Percentiles rank a stretch among this genome's conserved stretches.
Evolutionary conservation across 1,140 invertebrate species (phyloP).

Genomic region (Psix sp.): DNA sequence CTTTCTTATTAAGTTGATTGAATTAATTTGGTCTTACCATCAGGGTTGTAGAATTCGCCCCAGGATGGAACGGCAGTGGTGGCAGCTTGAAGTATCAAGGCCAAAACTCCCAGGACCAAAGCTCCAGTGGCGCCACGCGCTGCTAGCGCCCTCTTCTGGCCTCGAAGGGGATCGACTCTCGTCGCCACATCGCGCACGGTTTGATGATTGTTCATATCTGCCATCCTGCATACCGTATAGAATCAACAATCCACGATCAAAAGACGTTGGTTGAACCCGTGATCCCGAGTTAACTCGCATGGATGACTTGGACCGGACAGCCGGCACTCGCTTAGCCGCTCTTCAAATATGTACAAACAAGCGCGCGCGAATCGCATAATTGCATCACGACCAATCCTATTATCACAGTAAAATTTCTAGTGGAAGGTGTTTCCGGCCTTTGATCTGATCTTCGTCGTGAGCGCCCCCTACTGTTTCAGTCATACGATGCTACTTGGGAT

Average conservation of each 20-base stretch:
- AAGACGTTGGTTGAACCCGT: constrained; percentile 12
- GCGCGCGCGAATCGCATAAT: too few relatives aligned
- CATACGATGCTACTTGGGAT: too few relatives aligned
- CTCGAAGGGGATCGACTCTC: constrained; percentile 69
- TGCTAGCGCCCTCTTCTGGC: constrained; percentile 70
- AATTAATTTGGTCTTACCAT: constrained; percentile 70
- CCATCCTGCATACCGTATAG: constrained; percentile 73
- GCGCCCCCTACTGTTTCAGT: too few relatives aligned
- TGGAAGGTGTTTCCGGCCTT: too few relatives aligned
- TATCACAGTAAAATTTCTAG: too few relatives aligned
- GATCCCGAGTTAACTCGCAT: constrained; percentile 39
- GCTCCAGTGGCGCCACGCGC: constrained; percentile 80
- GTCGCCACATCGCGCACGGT: constrained; percentile 72
- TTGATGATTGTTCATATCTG: constrained; percentile 71
- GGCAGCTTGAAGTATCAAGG: constrained; percentile 82
- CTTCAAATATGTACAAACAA: too few relatives aligned
- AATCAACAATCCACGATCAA: constrained; percentile 34
- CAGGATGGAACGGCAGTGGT: constrained; percentile 87
- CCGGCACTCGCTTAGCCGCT: too few relatives aligned
- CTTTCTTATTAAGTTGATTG: too few relatives aligned
- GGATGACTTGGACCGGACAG: constrained; percentile 2
- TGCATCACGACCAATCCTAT: too few relatives aligned
- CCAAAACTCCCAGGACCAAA: constrained; percentile 85
- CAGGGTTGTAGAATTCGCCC: constrained; percentile 85
- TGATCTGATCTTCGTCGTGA: too few relatives aligned